Evolutionary conservation across 92 coral and sea anemone species (phyloP), one percentile per base, ranked within the genome.

Genomic region (Porites rus): DNA sequence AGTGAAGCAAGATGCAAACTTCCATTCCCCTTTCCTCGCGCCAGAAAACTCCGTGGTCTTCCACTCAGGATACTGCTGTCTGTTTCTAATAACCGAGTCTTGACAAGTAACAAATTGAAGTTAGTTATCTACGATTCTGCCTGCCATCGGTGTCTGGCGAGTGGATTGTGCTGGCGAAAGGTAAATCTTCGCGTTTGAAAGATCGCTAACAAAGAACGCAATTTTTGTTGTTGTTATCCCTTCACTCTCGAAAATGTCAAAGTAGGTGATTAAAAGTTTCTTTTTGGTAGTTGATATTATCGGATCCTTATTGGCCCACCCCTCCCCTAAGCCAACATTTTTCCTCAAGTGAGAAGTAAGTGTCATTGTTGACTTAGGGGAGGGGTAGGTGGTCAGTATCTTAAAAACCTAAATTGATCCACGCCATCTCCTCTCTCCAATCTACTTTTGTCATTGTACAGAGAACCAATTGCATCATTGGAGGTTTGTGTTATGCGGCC

Each of bases 71-170:
- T 88, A 83, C 70, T 84, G 63, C 74, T 92, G n/a, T 65, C 91
- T 17, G 75, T 84, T 62, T 94, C 98, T 0, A 94, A 94, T 79
- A 92, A 94, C 64, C 94, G 98, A 6, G 77, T 78, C 50, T 60
- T 90, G 75, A 83, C 88, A 46, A 94, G 98, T 79, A 94, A 94
- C 69, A 76, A 83, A 16, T 72, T 91, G 24, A 94, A 72, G 53
- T 82, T 94, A 62, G 88, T 92, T 4, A 85, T 94, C 31, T 94
- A 69, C 74, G 98, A 94, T 65, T 94, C 98, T 8, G 96, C 94
- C 8, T 94, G 98, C 51, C 92, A 88, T 76, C 71, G 92, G 31
- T 94, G 98, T 65, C 56, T 74, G 53, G 22, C 93, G 20, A 92
- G 88, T 76, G 98, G 98, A 31, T 62, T 73, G 9, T 94, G 98